Conservation (phyloP, 2,888 invertebrate genomes). For the Drosophila austrosaltans region DNA sequence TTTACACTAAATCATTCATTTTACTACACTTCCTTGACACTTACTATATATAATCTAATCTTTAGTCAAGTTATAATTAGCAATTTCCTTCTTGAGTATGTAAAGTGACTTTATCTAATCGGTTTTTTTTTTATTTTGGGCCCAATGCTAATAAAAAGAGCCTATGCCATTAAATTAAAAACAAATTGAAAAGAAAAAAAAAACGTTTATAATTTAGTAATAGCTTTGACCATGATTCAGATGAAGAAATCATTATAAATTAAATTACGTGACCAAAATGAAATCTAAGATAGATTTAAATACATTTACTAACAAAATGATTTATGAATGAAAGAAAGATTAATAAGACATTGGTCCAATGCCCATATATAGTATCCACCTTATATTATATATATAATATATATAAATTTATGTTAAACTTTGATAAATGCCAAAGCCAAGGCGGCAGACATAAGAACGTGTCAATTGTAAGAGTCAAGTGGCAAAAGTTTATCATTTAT, state of each 20-base stretch:
- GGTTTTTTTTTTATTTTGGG: neutral
- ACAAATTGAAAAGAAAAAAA: constrained; percentile 1
- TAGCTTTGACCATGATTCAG: neutral
- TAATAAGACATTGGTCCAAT: neutral
- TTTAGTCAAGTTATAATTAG: neutral
- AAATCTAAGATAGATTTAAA: neutral
- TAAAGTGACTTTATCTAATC: constrained; percentile 2
- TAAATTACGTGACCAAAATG: neutral
- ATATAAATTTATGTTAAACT: neutral
- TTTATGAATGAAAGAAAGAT: constrained; percentile 4
- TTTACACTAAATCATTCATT: neutral
- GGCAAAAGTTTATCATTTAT: constrained; percentile 20
- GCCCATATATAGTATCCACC: neutral
- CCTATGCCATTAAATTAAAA: constrained; percentile 4
- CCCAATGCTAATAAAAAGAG: neutral
- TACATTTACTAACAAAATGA: neutral
- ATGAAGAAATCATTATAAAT: constrained; percentile 6
- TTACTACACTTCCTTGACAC: neutral
- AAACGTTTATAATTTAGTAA: constrained; percentile 1
- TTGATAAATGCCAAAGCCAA: constrained; percentile 17
- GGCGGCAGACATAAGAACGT: constrained; percentile 31
- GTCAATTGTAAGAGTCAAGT: constrained; percentile 24
- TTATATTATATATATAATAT: constrained; percentile 23
- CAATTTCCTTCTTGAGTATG: no score
- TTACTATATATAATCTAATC: constrained; percentile 9